Conservation (phyloP, 2,888 invertebrate genomes). For the Entomobrya multifasciata region DNA sequence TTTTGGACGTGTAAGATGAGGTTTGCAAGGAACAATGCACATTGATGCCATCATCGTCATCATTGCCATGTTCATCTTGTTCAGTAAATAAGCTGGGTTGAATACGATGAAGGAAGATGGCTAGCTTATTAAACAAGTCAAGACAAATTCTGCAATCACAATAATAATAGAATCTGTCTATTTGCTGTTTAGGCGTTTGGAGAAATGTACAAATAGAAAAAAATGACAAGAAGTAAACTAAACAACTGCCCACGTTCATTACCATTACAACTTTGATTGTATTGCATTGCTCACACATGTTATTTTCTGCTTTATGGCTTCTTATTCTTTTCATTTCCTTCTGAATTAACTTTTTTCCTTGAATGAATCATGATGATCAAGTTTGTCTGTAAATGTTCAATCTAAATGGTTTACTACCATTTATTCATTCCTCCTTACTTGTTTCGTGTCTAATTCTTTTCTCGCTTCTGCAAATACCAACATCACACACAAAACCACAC, state of each 20-base stretch:
- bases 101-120: neutral
- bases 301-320: neutral
- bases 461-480: neutral
- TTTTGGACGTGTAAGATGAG: neutral
- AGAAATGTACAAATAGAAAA: neutral
- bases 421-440: neutral
- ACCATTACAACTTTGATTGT: neutral
- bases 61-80: neutral
- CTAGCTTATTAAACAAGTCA: neutral
- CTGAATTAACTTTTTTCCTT: neutral
- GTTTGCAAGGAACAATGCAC: conserved; percentile 11
- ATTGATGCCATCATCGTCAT: neutral
- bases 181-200: no score
- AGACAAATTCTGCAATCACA: neutral
- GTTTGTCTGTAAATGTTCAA: neutral
- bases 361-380: neutral
- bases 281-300: neutral
- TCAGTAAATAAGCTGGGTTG: neutral
- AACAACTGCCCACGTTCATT: neutral
- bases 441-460: neutral
- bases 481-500: neutral
- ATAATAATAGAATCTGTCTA: no score
- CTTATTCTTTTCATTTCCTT: neutral
- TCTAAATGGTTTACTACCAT: neutral
- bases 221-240: conserved; percentile 11